These are phyloP conservation scores for Pomacea canaliculata DNA, from an alignment of 2,888 invertebrate genomes.

Conservation along the genomic window DNA sequence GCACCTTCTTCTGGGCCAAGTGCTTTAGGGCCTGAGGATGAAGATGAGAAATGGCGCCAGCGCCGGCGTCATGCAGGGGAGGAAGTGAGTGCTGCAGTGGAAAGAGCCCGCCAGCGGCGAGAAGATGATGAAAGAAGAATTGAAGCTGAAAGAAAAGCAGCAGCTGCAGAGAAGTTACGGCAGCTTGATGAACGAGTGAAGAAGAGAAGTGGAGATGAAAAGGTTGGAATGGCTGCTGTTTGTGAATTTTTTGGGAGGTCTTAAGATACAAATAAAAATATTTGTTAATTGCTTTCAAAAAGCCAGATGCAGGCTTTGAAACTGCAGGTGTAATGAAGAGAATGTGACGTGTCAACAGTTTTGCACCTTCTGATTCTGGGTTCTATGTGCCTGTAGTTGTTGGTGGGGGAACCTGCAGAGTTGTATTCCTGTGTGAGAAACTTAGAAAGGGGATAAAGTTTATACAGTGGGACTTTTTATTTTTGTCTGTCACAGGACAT, in stretches of 20 bases:
- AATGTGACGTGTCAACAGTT: no score
- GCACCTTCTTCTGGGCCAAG: conserved; percentile 19
- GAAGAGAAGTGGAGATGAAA: conserved; percentile 73
- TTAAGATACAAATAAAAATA: neutral
- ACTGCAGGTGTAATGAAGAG: no score
- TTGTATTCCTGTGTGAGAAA: no score
- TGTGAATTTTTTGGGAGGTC: neutral
- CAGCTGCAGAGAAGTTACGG: conserved; percentile 78
- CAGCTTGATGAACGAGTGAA: conserved; percentile 77
- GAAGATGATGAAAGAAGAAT: conserved; percentile 85
- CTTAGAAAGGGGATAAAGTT: no score
- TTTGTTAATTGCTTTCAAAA: neutral
- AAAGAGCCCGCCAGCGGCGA: conserved; percentile 84
- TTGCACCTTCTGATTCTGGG: no score
- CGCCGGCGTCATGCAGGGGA: conserved; percentile 76
- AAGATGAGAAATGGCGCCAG: conserved; percentile 81
- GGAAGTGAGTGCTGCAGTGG: conserved; percentile 77
- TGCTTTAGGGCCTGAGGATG: conserved; percentile 68
- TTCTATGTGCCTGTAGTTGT: no score
- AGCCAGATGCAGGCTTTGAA: neutral
- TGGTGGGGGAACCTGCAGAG: no score
- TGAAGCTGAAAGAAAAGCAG: conserved; percentile 69
- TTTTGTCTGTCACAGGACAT: conserved; percentile 67
- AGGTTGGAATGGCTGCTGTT: conserved; percentile 1
- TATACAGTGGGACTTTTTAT: no score